These are phyloP conservation scores for Helleia helle DNA, from an alignment of 2,888 invertebrate genomes.

Conservation along the genomic window DNA sequence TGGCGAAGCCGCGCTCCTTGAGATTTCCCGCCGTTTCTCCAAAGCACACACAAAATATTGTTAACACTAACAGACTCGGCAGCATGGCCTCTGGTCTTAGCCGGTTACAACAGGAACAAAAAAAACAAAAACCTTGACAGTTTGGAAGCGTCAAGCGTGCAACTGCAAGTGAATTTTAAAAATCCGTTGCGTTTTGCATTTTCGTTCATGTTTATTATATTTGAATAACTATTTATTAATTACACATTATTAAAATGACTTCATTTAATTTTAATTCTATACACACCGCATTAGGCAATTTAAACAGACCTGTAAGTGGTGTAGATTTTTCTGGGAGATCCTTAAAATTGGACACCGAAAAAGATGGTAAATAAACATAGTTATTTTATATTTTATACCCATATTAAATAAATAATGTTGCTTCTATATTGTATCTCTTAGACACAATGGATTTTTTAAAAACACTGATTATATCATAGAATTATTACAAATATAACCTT, in stretches of 20 bases:
- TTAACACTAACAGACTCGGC: too few relatives aligned
- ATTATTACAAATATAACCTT: too few relatives aligned
- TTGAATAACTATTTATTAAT: background rate
- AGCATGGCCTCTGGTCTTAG: too few relatives aligned
- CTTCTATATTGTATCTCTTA: too few relatives aligned
- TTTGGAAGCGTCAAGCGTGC: background rate
- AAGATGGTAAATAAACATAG: slow-evolving; percentile 78
- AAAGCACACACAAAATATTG: too few relatives aligned
- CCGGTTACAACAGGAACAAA: too few relatives aligned
- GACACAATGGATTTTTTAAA: too few relatives aligned
- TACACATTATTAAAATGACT: slow-evolving; percentile 5
- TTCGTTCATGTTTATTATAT: background rate
- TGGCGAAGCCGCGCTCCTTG: too few relatives aligned
- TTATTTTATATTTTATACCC: background rate
- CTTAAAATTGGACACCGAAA: slow-evolving; percentile 83
- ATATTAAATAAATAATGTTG: too few relatives aligned
- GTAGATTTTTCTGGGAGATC: slow-evolving; percentile 88
- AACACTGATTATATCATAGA: too few relatives aligned
- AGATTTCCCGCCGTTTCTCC: too few relatives aligned
- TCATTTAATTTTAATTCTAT: slow-evolving; percentile 74
- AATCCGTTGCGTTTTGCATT: background rate
- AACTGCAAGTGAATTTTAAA: background rate
- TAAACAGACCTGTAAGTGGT: slow-evolving; percentile 67
- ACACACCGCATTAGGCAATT: slow-evolving; percentile 53
- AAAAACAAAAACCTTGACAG: background rate